phyloP scores from a whole-genome alignment of 2,797 vertebrate species.

The Sebastolobus altivelis region DNA sequence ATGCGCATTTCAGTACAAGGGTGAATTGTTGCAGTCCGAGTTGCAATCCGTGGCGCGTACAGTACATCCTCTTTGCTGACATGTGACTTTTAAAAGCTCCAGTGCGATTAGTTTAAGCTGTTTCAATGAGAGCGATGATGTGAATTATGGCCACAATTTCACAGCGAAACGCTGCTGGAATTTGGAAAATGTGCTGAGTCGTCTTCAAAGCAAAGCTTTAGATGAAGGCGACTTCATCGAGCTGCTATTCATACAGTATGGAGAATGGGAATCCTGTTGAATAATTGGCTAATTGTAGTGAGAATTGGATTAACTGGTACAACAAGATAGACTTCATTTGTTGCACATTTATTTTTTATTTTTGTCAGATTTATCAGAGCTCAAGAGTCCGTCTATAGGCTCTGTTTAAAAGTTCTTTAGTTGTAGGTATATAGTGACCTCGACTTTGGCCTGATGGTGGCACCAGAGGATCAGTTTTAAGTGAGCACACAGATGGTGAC shows the following conservation, averaged over 20 bases:
- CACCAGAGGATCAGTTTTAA: constrained; percentile 44
- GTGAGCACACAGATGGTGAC: background rate
- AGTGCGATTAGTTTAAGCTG: constrained; percentile 14
- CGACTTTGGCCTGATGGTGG: constrained; percentile 59
- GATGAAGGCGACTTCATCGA: background rate
- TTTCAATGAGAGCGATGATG: background rate
- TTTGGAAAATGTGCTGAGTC: constrained; percentile 6
- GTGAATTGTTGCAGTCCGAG: constrained; percentile 2
- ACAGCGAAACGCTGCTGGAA: background rate
- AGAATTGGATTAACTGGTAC: background rate
- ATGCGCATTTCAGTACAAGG: background rate
- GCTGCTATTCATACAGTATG: background rate
- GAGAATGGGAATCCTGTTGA: background rate
- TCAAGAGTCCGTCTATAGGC: background rate
- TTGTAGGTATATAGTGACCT: background rate
- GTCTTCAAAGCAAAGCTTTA: constrained; percentile 2
- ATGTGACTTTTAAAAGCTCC: constrained; percentile 21
- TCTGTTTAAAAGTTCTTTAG: background rate
- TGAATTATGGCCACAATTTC: constrained; percentile 9
- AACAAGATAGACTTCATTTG: background rate
- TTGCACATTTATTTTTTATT: background rate
- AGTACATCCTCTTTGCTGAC: constrained; percentile 8
- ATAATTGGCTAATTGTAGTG: background rate
- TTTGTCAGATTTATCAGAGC: background rate
- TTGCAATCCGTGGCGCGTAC: background rate